Conservation (phyloP, 2,888 invertebrate genomes). For the Idaea aversata region DNA sequence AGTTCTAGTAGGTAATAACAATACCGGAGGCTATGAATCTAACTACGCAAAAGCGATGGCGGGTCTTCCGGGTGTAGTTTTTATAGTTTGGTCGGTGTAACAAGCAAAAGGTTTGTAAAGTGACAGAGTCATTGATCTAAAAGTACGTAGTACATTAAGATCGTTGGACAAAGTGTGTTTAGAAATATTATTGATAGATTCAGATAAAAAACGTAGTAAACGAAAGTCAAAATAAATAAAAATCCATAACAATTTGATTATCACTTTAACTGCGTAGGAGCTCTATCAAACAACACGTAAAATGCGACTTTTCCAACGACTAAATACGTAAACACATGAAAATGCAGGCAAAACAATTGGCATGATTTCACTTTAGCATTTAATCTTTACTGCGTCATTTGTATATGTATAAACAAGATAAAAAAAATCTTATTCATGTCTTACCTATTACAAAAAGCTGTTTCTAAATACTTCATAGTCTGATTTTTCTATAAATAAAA, state of each 20-base stretch:
- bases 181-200: no score
- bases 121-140: not conserved
- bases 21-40: not conserved
- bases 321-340: conserved; percentile 7
- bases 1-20: not conserved
- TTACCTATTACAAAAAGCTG: not conserved
- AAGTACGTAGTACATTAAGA: no score
- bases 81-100: conserved; percentile 11
- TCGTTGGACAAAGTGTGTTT: no score
- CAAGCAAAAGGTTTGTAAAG: not conserved
- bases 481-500: conserved; percentile 21
- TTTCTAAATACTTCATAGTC: conserved; percentile 13
- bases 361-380: conserved; percentile 20
- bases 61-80: conserved; percentile 30
- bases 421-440: not conserved
- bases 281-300: not conserved
- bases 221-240: not conserved
- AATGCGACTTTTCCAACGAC: not conserved
- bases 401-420: conserved; percentile 20
- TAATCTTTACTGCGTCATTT: conserved; percentile 16
- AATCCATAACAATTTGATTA: not conserved
- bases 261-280: not conserved
- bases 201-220: no score
- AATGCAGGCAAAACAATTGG: conserved; percentile 10
- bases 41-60: conserved; percentile 26